Base-by-base conservation (phyloP, 1,140 invertebrate genomes). In the Drosophila repleta region DNA sequence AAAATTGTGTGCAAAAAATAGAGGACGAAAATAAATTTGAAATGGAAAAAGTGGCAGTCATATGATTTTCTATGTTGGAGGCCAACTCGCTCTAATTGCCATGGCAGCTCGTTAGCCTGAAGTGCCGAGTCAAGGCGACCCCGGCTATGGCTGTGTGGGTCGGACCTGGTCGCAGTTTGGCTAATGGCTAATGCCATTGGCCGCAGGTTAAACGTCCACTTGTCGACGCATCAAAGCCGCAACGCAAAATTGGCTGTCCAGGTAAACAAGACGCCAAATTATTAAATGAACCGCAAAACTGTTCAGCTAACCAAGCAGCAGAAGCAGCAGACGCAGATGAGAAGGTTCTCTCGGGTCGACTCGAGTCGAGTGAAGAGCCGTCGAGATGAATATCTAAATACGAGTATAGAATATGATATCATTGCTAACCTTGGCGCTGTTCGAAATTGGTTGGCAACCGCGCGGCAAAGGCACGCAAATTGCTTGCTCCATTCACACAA, bases 261-360 rank as follows among this genome's bases (percentile, higher is more conserved):
- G 81, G 83, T 87, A 87, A 87, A 87, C 74, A 87, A 82, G 71
- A 88, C 78, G 83, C 74, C 75, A 76, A 68, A 87, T 87, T 78
- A 87, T 87, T 87, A 88, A 87, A 87, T 87, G 82, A 87, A 87
- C 82, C 82, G 79, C 83, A 88, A 87, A 87, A 88, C 88, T 88
- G 82, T 87, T 78, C 75, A 88, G 79, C 76, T 84, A 71, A 46
- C 72, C 76, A 60, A 76, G 74, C 58, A 46, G 18, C 21, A 55
- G 26, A 32, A 57, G 62, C 55, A 51, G 52, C 18, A 13, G 37
- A 4, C 17, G 8, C 26, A 57, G 20, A 60, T 17, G n/a, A 43
- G 43, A 48, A 46, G 11, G 8, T 15, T 21, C 7, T 6, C 4
- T 15, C 6, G 13, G 1, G 15, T 39, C 37, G 11, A 41, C 4